These are phyloP conservation scores for Passerina amoena DNA, from an alignment of 2,113 vertebrate species.

Conservation along the genomic window DNA sequence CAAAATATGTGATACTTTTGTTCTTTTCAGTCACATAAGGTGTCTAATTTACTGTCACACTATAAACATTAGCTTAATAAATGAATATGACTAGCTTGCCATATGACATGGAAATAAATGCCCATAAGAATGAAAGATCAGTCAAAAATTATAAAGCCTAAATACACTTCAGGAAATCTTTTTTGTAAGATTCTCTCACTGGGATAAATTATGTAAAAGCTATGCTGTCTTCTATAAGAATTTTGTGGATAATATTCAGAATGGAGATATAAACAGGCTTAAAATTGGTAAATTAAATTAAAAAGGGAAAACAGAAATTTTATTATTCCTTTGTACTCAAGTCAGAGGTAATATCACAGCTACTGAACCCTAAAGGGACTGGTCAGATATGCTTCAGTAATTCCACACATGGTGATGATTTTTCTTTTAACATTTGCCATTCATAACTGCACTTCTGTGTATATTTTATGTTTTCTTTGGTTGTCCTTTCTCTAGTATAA, in stretches of 20 bases:
- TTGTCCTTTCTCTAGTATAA: not conserved
- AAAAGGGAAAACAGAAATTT: not conserved
- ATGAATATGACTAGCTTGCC: not conserved
- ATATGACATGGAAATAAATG: not conserved
- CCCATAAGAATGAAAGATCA: not conserved
- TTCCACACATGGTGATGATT: not conserved
- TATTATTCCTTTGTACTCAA: constrained; percentile 58
- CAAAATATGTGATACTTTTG: not conserved
- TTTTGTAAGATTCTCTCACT: not conserved
- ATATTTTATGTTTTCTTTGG: not conserved
- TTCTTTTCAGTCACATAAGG: not conserved
- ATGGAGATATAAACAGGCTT: not conserved
- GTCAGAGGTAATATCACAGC: constrained; percentile 27
- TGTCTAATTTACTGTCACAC: not conserved
- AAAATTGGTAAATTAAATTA: not conserved
- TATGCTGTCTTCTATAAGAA: not conserved
- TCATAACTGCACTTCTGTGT: not conserved
- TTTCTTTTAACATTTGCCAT: not conserved
- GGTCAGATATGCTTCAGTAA: not conserved
- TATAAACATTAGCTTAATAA: not conserved
- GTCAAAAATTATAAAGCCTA: not conserved
- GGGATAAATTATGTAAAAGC: not conserved
- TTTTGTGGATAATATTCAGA: not conserved
- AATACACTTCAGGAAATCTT: not conserved
- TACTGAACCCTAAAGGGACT: not conserved